Evolutionary conservation across 2,888 invertebrate genomes (phyloP), one percentile per base, ranked within the genome.

Genomic region (Octodonta nipae): DNA sequence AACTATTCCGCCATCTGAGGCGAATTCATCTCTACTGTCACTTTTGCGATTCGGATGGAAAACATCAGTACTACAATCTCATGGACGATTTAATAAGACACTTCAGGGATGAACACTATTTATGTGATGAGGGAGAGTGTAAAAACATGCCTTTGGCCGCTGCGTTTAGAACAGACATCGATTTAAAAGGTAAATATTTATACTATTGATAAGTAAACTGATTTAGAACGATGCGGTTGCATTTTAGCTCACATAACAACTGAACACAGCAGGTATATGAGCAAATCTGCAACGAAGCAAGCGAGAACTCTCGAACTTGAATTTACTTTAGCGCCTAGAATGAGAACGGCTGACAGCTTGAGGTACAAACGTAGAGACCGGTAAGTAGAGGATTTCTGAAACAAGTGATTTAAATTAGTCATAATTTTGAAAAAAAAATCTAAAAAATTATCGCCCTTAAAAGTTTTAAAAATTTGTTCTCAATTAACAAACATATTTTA

Each of bases 1-100:
- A 91, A 51, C 64, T 95, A 13, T 91, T 82, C 56, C 74, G 87
- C 1, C 98, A 98, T 63, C 63, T 96, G 45, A 71, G 96, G 3
- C 77, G 87, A 43, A 89, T 92, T 52, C 98, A 98, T 60, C 79
- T 85, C 38, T 95, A 79, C 65, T 98, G 98, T 60, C 95, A 96
- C 54, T 82, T 96, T 54, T 98, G 98, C 58, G 96, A 96, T 60
- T 84, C 88, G 0, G 91, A 93, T 56, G 92, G 91, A 1, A 70
- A 71, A 40, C 85, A 91, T 58, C 72, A 82, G 41, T 92, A 87
- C 64, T 92, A 89, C 56, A 77, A 84, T 40, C 73, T 82, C 10
- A 89, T 93, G 53, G 66, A 73, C 0, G 78, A 80, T 42, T 66
- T 95, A n/a, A 71, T 82, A 7, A 75, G 81, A 4, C 95, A 96